These are phyloP conservation scores for Erpobdella octoculata DNA, from an alignment of 2,888 invertebrate genomes.

Conservation along the genomic window DNA sequence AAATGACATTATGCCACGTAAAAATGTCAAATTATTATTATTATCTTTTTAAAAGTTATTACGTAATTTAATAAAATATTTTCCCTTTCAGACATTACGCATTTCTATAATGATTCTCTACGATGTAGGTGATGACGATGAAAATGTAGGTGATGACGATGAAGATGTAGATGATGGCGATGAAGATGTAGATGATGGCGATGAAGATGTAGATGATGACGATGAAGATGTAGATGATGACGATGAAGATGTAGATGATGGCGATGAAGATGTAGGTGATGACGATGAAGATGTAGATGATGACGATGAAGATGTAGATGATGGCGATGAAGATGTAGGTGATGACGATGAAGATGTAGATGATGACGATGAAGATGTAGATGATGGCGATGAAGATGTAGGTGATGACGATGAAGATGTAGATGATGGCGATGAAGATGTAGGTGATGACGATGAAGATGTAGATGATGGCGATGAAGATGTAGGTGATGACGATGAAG, in stretches of 20 bases:
- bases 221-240: neutral
- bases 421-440: conserved; percentile 9
- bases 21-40: too few relatives aligned
- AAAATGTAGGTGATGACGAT: too few relatives aligned
- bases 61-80: too few relatives aligned
- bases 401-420: conserved; percentile 20
- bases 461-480: too few relatives aligned
- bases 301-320: neutral
- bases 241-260: neutral
- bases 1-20: too few relatives aligned
- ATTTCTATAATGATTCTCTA: neutral
- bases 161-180: neutral
- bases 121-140: too few relatives aligned
- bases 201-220: neutral
- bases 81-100: neutral
- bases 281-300: neutral
- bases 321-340: neutral
- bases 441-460: too few relatives aligned
- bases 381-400: conserved; percentile 17
- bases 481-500: neutral
- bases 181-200: neutral
- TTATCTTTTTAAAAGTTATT: too few relatives aligned
- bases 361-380: conserved; percentile 12
- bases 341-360: neutral
- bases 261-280: neutral